Evolutionary conservation across 1,140 invertebrate genomes (phyloP).

Genomic region (Heliconius congener): DNA sequence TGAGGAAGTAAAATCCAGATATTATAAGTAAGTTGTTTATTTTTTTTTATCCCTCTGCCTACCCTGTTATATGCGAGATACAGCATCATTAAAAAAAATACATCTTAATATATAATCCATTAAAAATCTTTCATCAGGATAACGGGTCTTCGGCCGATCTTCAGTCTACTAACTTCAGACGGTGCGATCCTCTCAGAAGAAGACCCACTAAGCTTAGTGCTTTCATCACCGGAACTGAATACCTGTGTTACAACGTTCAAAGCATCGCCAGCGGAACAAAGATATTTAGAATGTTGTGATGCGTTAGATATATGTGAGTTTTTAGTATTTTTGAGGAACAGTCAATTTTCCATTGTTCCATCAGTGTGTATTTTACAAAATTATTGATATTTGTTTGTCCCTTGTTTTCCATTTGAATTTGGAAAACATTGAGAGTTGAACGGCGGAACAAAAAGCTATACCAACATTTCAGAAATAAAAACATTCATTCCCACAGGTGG

Average conservation of each 20-base stretch:
- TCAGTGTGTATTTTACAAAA: too few relatives aligned
- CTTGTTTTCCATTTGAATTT: too few relatives aligned
- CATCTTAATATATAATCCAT: background rate
- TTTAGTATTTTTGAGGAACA: background rate
- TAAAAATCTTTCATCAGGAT: conserved; percentile 67
- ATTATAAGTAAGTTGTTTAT: conserved; percentile 83
- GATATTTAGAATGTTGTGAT: conserved; percentile 85
- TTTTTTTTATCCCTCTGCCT: background rate
- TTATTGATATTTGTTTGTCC: too few relatives aligned
- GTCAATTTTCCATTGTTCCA: too few relatives aligned
- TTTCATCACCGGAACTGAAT: conserved; percentile 82
- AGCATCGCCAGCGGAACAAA: conserved; percentile 82
- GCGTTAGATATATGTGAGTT: conserved; percentile 82
- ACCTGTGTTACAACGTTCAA: conserved; percentile 85
- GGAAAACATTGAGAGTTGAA: too few relatives aligned
- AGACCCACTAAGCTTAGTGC: conserved; percentile 83
- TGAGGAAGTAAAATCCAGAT: conserved; percentile 85
- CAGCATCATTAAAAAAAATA: background rate
- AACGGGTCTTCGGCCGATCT: conserved; percentile 83
- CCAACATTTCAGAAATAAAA: too few relatives aligned
- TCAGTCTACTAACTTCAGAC: conserved; percentile 85
- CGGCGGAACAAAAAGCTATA: too few relatives aligned
- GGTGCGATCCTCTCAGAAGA: conserved; percentile 85
- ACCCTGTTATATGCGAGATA: too few relatives aligned
- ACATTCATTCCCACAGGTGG: too few relatives aligned